Evolutionary conservation across 2,888 invertebrate genomes (phyloP), one percentile per base, ranked within the genome.

Genomic region (Tridacna crocea): DNA sequence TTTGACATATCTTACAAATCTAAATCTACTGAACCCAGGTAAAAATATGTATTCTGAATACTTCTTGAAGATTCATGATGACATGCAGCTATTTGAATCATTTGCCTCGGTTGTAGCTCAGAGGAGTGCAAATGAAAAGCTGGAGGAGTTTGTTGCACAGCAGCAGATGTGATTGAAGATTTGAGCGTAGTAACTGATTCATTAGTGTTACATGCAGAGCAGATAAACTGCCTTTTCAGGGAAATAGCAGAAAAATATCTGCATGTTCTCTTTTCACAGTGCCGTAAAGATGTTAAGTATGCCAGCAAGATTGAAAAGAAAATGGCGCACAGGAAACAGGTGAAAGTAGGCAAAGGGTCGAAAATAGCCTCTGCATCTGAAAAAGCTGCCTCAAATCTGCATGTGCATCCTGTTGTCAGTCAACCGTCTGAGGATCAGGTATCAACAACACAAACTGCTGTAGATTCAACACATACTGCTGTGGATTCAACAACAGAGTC

Each of bases 251-350:
- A 27, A 65, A 73, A 74, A 27, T 79, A 68, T 60, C 48, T 79
- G 10, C 12, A 36, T 51, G 74, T 74, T 6, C 55, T 74, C 13
- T 36, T 79, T 22, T 24, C 74, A 22, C 79, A 79, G 19, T 74
- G 66, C 24, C 11, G 74, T 17, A 73, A 46, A 22, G 74, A 74
- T 65, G 27, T 74, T 55, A 79, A 79, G 60, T 79, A 73, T n/a
- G 19, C 73, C 13, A 27, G 46, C 22, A 63, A 51, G 27, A 22
- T 79, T 24, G 55, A 79, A 58, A 79, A 79, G 58, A 79, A 48
- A 68, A 79, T 79, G 79, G 79, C 79, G 22, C 79, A 79, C 60
- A 65, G 79, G 46, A 79, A 79, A 46, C 79, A 79, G 26, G 66
- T 79, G n/a, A 78, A 79, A 68, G 48, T 79, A 55, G 55, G 55